A percentile compares a stretch with the other conserved stretches of the same genome.
Conservation (phyloP, 2,888 invertebrate genomes). For the Candidula unifasciata region DNA sequence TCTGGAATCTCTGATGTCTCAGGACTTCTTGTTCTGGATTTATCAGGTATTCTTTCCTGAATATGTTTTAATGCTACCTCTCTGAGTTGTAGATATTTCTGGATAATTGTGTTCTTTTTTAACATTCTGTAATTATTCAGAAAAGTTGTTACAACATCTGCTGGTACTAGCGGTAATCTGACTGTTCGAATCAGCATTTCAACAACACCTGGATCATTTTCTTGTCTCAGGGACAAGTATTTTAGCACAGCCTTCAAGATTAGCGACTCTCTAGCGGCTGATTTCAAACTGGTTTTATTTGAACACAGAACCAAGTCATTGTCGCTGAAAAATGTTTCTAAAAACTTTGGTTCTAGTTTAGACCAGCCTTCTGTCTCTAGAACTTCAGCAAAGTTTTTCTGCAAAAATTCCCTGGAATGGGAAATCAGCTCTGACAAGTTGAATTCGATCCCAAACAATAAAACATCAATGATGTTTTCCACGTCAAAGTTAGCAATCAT, state of each 20-base stretch:
- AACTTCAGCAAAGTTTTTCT: conserved; percentile 9
- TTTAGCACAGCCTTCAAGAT: conserved; percentile 31
- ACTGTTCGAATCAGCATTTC: conserved; percentile 25
- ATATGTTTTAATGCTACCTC: background rate
- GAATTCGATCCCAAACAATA: background rate
- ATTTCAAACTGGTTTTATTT: background rate
- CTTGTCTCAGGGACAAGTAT: conserved; percentile 13
- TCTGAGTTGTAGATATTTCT: conserved; percentile 21
- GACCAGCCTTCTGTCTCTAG: conserved; percentile 1
- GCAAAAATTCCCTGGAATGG: background rate
- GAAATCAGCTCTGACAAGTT: background rate
- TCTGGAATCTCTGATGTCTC: conserved; percentile 22
- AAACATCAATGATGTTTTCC: conserved; percentile 39
- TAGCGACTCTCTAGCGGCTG: conserved; percentile 12
- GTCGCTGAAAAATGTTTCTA: conserved; percentile 24
- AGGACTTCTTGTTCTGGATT: background rate
- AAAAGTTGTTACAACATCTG: background rate
- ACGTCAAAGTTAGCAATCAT: conserved; percentile 26
- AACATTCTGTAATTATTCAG: conserved; percentile 7
- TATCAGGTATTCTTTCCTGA: background rate
- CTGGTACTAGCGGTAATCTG: conserved; percentile 5
- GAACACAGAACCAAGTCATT: conserved; percentile 29
- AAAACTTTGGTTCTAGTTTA: conserved; percentile 17
- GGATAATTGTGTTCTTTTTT: conserved; percentile 27
- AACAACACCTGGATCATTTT: background rate